These are phyloP conservation scores for Drosophila recens DNA, from an alignment of 2,888 invertebrate genomes.

Conservation along the genomic window DNA sequence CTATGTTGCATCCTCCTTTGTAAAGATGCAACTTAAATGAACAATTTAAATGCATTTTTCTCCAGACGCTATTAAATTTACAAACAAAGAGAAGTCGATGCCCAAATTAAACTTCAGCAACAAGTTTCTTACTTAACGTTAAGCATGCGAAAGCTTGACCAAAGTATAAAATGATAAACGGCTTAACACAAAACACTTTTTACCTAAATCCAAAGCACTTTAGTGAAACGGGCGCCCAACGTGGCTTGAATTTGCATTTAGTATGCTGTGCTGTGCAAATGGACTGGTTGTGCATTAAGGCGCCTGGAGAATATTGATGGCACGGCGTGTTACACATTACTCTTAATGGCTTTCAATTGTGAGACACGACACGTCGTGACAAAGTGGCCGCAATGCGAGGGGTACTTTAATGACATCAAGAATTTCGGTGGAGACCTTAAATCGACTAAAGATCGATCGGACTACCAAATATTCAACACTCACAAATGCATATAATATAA, in stretches of 20 bases:
- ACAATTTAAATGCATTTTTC: not conserved
- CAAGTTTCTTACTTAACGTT: not conserved
- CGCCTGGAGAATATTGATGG: constrained; percentile 18
- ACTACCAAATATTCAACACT: not conserved
- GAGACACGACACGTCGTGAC: constrained; percentile 26
- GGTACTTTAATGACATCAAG: constrained; percentile 4
- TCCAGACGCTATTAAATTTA: not conserved
- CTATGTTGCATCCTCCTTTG: not conserved
- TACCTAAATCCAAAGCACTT: constrained; percentile 8
- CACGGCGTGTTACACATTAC: constrained; percentile 27
- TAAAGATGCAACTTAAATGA: not conserved
- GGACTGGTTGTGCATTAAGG: constrained; percentile 8
- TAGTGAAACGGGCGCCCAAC: constrained; percentile 4
- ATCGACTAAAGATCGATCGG: not conserved
- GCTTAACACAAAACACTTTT: constrained; percentile 4
- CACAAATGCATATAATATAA: not conserved
- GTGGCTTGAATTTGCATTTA: constrained; percentile 9
- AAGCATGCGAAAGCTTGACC: not conserved
- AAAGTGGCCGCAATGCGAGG: constrained; percentile 11
- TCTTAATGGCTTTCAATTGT: constrained; percentile 33
- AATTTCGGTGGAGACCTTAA: too few relatives aligned
- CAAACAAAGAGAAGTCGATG: not conserved
- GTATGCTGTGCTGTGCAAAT: constrained; percentile 7
- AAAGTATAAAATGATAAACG: constrained; percentile 7
- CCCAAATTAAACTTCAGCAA: not conserved